Evolutionary conservation across 2,888 invertebrate species (phyloP).

Genomic region (Aplocera efformata): DNA sequence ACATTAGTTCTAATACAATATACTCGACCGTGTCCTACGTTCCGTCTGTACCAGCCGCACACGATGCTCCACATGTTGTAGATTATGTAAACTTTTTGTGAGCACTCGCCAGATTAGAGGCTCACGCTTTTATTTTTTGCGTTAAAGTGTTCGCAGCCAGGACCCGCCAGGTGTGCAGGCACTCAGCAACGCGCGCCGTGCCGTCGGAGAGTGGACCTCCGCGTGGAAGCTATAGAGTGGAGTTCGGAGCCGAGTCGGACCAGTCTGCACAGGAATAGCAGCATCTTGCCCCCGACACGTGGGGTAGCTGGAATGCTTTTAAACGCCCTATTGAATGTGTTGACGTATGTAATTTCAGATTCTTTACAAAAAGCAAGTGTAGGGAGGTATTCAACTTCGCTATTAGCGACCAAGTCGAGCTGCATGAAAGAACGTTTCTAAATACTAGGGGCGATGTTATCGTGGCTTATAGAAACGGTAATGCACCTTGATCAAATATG

Average conservation of each 20-base stretch:
- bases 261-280: slow-evolving; percentile 41
- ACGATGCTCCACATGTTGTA: slow-evolving; percentile 18
- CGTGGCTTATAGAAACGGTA: slow-evolving; percentile 35
- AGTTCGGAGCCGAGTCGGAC: slow-evolving; percentile 26
- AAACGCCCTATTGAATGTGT: slow-evolving; percentile 63
- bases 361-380: slow-evolving; percentile 56
- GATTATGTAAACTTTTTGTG: slow-evolving; percentile 14
- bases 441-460: slow-evolving; percentile 44
- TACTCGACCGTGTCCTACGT: no score
- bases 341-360: slow-evolving; percentile 70
- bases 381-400: slow-evolving; percentile 37
- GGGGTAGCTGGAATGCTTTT: slow-evolving; percentile 57
- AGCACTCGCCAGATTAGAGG: slow-evolving; percentile 14
- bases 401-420: slow-evolving; percentile 35
- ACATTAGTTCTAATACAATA: no score
- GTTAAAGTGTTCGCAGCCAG: slow-evolving; percentile 19
- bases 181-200: slow-evolving; percentile 11
- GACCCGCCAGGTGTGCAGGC: slow-evolving; percentile 22
- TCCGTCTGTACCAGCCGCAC: slow-evolving; percentile 4
- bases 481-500: slow-evolving; percentile 36
- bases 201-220: slow-evolving; percentile 8
- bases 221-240: slow-evolving; percentile 3
- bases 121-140: slow-evolving; percentile 19
- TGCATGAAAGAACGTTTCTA: slow-evolving; percentile 31
- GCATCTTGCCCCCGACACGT: slow-evolving; percentile 34